Conservation (phyloP, 1,140 invertebrate genomes). For the Lepidotrigona ventralis region DNA sequence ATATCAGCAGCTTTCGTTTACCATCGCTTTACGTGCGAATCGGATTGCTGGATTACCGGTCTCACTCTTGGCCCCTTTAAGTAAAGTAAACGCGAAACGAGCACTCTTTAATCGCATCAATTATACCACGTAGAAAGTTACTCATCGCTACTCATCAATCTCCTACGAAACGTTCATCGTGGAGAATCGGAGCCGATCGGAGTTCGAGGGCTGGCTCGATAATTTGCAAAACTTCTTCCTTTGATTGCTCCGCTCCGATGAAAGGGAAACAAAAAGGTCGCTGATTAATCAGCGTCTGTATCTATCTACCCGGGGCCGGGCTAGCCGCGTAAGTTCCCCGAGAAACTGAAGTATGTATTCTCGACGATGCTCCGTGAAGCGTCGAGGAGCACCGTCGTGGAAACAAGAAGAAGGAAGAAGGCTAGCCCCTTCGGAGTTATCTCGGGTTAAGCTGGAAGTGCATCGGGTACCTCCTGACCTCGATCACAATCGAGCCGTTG, state of each 20-base stretch:
- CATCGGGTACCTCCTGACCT: conserved; percentile 60
- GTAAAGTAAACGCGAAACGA: conserved; percentile 20
- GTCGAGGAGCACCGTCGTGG: conserved; percentile 15
- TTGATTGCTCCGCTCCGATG: conserved; percentile 14
- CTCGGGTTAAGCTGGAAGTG: conserved; percentile 47
- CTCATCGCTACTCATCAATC: conserved; percentile 20
- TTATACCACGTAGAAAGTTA: conserved; percentile 14
- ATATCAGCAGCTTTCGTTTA: neutral
- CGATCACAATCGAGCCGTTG: conserved; percentile 65
- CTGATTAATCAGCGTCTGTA: conserved; percentile 37
- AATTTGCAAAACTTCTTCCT: conserved; percentile 29
- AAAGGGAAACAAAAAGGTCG: neutral
- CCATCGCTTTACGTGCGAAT: neutral
- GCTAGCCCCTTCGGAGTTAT: conserved; percentile 39
- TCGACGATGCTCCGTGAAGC: conserved; percentile 2
- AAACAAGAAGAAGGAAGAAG: conserved; percentile 37
- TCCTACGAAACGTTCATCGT: neutral
- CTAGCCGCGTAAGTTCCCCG: neutral
- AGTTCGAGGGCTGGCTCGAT: conserved; percentile 9
- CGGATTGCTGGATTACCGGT: neutral
- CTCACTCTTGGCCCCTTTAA: neutral
- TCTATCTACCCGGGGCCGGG: neutral
- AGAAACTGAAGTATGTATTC: neutral
- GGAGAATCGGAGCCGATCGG: conserved; percentile 16
- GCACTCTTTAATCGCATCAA: conserved; percentile 34